Conservation (phyloP, 2,888 invertebrate species). For the Petrolisthes manimaculis region DNA sequence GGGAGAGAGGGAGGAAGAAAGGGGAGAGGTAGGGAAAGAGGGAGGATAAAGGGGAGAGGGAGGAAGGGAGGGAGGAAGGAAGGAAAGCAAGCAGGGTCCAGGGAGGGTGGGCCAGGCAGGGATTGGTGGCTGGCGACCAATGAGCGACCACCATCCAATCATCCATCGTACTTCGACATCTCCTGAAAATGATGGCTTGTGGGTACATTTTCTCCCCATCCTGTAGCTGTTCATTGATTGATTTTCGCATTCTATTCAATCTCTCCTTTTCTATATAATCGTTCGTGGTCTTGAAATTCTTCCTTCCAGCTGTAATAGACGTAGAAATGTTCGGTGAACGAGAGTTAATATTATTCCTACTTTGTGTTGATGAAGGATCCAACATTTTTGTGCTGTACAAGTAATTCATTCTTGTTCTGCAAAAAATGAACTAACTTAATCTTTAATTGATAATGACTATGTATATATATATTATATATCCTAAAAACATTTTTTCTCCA, state of each 20-base stretch:
- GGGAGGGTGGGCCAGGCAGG: conserved; percentile 8
- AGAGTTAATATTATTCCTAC: too few relatives aligned
- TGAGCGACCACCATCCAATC: conserved; percentile 33
- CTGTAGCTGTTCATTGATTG: not conserved
- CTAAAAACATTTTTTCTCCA: too few relatives aligned
- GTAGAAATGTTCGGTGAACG: too few relatives aligned
- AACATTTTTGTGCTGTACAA: too few relatives aligned
- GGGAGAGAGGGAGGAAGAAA: conserved; percentile 2
- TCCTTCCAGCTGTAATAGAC: too few relatives aligned
- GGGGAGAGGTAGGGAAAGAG: not conserved
- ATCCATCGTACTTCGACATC: conserved; percentile 46
- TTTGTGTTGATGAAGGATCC: too few relatives aligned
- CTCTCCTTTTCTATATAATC: conserved; percentile 1
- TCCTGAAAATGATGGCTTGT: conserved; percentile 40
- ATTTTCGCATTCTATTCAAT: not conserved
- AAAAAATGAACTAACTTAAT: too few relatives aligned
- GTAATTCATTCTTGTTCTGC: too few relatives aligned
- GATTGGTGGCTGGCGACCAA: conserved; percentile 48
- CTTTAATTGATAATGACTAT: too few relatives aligned
- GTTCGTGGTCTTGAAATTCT: too few relatives aligned
- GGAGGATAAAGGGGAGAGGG: not conserved
- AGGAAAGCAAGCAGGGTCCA: not conserved
- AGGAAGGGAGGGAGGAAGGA: not conserved
- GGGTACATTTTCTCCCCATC: conserved; percentile 6
- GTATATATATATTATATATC: too few relatives aligned